Conservation (phyloP, 2,888 invertebrate species). For the Cheilosia scutellata region DNA sequence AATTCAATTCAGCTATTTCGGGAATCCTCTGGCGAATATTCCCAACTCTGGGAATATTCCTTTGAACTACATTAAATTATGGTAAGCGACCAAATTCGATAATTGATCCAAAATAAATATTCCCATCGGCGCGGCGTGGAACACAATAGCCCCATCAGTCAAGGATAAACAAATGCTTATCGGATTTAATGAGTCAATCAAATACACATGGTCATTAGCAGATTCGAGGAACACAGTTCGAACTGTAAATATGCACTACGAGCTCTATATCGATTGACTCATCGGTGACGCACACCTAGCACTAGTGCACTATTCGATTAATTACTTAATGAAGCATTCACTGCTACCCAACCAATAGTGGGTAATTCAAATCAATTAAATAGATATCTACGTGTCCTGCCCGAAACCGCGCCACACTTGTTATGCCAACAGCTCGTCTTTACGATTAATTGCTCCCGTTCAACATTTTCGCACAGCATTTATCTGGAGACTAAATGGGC, state of each 20-base stretch:
- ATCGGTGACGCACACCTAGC: background rate
- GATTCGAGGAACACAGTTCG: conserved; percentile 58
- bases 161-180: too few species aligned
- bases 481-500: conserved; percentile 65
- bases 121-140: too few species aligned
- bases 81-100: too few species aligned
- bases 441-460: conserved; percentile 63
- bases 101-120: too few species aligned
- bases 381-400: conserved; percentile 43
- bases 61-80: too few species aligned
- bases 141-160: too few species aligned
- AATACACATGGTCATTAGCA: conserved; percentile 50
- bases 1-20: too few species aligned
- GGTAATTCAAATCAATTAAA: conserved; percentile 72
- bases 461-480: conserved; percentile 73
- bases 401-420: conserved; percentile 46
- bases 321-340: conserved; percentile 57
- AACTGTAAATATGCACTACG: conserved; percentile 15
- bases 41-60: too few species aligned
- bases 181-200: conserved; percentile 58
- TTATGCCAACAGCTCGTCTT: conserved; percentile 24
- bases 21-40: too few species aligned
- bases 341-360: background rate
- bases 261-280: conserved; percentile 44
- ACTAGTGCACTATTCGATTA: conserved; percentile 46